A percentile compares a stretch with the other conserved stretches of the same genome.
Conservation (phyloP, 2,888 invertebrate genomes). For the Chaetogeoica ovagalla region DNA sequence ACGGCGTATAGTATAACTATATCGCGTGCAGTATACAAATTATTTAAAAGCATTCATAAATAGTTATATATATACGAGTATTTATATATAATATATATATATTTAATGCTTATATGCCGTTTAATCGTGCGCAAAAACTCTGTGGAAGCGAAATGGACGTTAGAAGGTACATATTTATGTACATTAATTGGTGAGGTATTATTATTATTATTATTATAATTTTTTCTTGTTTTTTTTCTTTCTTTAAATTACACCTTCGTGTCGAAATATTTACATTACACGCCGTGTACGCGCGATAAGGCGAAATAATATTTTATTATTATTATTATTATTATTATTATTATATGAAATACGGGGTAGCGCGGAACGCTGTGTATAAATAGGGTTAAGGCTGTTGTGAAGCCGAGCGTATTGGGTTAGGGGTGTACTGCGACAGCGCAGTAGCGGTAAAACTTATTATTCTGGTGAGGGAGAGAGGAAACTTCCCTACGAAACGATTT, state of each 20-base stretch:
- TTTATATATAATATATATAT: too few relatives aligned
- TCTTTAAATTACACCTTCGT: conserved; percentile 29
- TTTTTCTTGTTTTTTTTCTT: background rate
- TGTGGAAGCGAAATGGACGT: background rate
- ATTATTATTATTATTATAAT: background rate
- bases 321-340: conserved; percentile 3
- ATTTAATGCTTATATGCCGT: background rate
- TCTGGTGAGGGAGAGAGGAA: background rate
- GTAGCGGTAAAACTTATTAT: too few relatives aligned
- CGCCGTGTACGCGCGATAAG: background rate
- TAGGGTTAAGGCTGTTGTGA: background rate
- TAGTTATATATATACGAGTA: too few relatives aligned
- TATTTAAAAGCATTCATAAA: background rate
- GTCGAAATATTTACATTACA: conserved; percentile 8
- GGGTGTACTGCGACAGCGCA: too few relatives aligned
- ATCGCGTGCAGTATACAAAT: too few relatives aligned
- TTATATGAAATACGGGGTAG: background rate
- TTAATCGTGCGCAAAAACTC: conserved; percentile 16
- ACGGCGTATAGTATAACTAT: too few relatives aligned
- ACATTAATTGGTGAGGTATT: conserved; percentile 17
- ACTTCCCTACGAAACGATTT: conserved; percentile 12
- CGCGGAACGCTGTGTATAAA: background rate
- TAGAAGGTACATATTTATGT: background rate
- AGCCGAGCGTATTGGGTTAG: too few relatives aligned
- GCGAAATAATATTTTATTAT: too few relatives aligned